These are phyloP conservation scores for Orthonevra nobilis DNA, from an alignment of 2,888 invertebrate genomes.

Conservation along the genomic window DNA sequence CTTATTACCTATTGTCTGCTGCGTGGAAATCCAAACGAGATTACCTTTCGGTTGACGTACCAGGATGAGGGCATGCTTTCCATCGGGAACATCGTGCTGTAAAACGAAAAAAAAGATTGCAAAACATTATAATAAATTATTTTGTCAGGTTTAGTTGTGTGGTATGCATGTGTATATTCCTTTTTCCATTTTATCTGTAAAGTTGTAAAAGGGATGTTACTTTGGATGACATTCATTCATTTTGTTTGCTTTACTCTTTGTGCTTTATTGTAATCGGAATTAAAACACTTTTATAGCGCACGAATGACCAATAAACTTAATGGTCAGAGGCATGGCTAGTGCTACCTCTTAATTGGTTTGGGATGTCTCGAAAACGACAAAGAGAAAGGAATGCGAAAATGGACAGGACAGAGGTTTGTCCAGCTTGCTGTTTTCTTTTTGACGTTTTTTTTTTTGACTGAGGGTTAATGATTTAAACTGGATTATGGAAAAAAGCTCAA, in stretches of 20 bases:
- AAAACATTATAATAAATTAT: constrained; percentile 64
- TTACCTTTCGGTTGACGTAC: constrained; percentile 92
- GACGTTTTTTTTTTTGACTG: no score
- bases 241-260: constrained; percentile 13
- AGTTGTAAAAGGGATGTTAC: constrained; percentile 30
- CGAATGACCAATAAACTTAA: constrained; percentile 65
- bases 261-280: constrained; percentile 50
- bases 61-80: constrained; percentile 93
- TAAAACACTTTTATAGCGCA: constrained; percentile 51
- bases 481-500: no score
- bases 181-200: constrained; percentile 1
- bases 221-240: constrained; percentile 44
- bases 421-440: no score
- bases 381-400: background rate
- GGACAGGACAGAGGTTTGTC: background rate
- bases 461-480: no score
- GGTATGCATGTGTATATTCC: background rate
- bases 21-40: constrained; percentile 90
- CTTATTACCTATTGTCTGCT: constrained; percentile 82
- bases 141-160: constrained; percentile 28
- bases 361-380: background rate
- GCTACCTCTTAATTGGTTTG: background rate
- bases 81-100: constrained; percentile 90
- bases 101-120: constrained; percentile 48
- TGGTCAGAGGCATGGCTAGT: constrained; percentile 36